Evolutionary conservation across 2,113 vertebrate genomes (phyloP).

Genomic region (Antidorcas marsupialis): DNA sequence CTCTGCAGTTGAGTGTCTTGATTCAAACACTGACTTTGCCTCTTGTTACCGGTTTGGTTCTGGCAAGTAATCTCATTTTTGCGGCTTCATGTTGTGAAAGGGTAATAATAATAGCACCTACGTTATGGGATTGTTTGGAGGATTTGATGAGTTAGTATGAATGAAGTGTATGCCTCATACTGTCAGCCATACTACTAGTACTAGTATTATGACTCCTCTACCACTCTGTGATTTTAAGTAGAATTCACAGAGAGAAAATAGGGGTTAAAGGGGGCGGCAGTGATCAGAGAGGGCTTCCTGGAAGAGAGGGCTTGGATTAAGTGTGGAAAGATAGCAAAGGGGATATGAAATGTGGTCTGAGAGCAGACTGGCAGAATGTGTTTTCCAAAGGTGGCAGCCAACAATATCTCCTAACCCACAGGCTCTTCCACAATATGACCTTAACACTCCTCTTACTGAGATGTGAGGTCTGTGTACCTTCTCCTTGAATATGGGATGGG

Average conservation of each 20-base stretch:
- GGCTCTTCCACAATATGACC: background rate
- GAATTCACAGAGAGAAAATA: background rate
- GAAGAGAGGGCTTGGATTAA: background rate
- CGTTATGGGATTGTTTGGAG: background rate
- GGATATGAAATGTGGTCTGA: background rate
- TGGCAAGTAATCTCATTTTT: background rate
- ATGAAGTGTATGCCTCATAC: background rate
- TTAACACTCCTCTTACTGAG: background rate
- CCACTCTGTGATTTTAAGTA: background rate
- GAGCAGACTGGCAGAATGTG: background rate
- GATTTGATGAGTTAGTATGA: background rate
- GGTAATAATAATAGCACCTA: background rate
- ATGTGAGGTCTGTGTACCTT: background rate
- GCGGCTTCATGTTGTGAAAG: background rate
- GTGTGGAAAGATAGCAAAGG: background rate
- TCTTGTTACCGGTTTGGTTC: background rate
- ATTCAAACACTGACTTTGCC: background rate
- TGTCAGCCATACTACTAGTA: background rate
- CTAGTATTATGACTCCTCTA: background rate
- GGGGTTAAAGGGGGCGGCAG: background rate
- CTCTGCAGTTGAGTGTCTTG: background rate
- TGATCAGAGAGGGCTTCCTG: background rate
- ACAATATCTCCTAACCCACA: background rate
- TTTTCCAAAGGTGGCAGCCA: background rate
- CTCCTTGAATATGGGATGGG: background rate